Evolutionary conservation across 2,888 invertebrate species (phyloP).

Genomic region (Resseliella maxima): DNA sequence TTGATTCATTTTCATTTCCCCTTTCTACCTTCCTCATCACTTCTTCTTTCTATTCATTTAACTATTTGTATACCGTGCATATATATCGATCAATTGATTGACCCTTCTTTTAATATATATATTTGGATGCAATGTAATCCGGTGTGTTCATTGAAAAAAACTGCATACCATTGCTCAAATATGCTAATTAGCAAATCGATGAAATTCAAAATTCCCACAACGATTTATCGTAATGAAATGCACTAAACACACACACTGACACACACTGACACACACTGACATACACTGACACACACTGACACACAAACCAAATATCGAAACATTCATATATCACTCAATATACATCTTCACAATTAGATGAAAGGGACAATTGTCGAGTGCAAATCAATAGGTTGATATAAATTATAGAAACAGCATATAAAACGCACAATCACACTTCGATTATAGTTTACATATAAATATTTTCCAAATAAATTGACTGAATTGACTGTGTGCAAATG

Average conservation of each 20-base stretch:
- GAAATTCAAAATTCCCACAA: slow-evolving; percentile 16
- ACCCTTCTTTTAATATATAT: no score
- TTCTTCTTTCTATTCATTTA: no score
- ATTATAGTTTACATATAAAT: slow-evolving; percentile 51
- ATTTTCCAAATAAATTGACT: slow-evolving; percentile 44
- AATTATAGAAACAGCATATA: not conserved
- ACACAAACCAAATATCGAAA: no score
- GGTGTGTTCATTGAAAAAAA: not conserved
- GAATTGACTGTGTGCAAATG: not conserved
- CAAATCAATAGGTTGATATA: not conserved
- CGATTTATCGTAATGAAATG: not conserved
- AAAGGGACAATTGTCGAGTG: not conserved
- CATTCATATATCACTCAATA: not conserved
- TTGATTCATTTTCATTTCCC: not conserved
- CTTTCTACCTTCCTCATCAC: not conserved
- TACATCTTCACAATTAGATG: slow-evolving; percentile 7
- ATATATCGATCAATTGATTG: not conserved
- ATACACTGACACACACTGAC: no score
- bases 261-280: no score
- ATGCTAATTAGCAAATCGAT: not conserved
- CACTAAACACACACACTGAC: not conserved
- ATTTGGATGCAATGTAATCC: not conserved
- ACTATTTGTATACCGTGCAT: no score
- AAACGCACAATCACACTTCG: slow-evolving; percentile 46
- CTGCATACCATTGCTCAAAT: not conserved